Evolutionary conservation across 2,797 vertebrate species (phyloP), one percentile per base, ranked within the genome.

Genomic region (Chromobotia macracanthus): DNA sequence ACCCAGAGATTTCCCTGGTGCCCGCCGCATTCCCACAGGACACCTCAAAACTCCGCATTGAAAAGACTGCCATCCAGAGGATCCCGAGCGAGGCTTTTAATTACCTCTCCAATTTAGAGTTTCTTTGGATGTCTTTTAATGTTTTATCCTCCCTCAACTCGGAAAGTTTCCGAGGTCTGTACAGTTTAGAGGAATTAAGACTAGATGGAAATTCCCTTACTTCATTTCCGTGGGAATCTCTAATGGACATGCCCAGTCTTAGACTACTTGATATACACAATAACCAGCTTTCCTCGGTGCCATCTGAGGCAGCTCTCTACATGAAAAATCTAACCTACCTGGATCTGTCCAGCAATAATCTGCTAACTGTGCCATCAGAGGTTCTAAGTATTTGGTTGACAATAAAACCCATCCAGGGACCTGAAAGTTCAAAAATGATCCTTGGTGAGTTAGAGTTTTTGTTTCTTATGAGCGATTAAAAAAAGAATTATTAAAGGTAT

Each of bases 111-210:
- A 94, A 88, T 87, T 90, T 99, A 89, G 96, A 99, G 79, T 97
- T 96, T 89, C 93, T 99, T 75, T 98, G 97, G 97, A 94, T 99
- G 95, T 96, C 97, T 79, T 97, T 98, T 74, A 99, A 99, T 79
- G 91, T 94, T 11, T 85, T 99, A 80, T 89, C 93, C 64, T 92
- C 90, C 77, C 91, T 99, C 85, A 95, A 87, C 0, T 70, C 84
- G 8, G 93, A 94, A 83, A 94, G 94, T 86, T 96, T 99, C 85
- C 92, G 91, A 55, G 96, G 96, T 4, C 90, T 99, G 82, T 85
- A 88, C 68, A 94, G 86, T 53, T 87, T 99, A 73, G 95, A 95
- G 35, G 98, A 99, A 89, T 93, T 99, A 80, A 93, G 96, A 38
- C 88, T 99, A 84, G 96, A 96, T 3, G 96, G 97, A 66, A 99